Conservation (phyloP, 2,113 vertebrate genomes). For the Sorex fumeus region DNA sequence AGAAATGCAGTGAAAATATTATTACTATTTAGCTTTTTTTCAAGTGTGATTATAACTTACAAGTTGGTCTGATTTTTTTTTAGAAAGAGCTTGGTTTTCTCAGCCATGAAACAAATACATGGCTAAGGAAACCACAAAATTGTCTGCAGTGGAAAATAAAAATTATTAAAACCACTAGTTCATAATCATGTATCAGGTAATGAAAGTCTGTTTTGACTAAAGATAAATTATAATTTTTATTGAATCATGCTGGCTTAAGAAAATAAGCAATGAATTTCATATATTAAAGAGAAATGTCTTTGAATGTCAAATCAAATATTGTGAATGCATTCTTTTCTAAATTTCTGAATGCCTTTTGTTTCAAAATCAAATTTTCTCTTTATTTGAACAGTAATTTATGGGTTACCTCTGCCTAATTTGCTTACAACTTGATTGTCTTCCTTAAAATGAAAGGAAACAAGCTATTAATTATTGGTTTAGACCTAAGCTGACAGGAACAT, state of each 20-base stretch:
- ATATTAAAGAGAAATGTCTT: not conserved
- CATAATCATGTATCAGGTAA: not conserved
- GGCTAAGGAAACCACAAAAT: not conserved
- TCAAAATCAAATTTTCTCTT: conserved; percentile 68
- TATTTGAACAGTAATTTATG: conserved; percentile 79
- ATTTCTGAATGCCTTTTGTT: conserved; percentile 64
- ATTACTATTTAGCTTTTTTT: conserved; percentile 6
- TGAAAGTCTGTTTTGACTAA: conserved; percentile 23
- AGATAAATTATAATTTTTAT: conserved; percentile 38
- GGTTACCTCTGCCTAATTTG: conserved; percentile 85
- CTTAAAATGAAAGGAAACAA: conserved; percentile 86
- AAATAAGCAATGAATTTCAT: conserved; percentile 5
- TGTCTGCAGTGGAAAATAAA: conserved; percentile 29
- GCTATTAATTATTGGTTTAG: conserved; percentile 86
- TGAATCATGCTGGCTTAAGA: not conserved
- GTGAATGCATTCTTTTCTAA: conserved; percentile 54
- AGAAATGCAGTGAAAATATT: not conserved
- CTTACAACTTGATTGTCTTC: conserved; percentile 85
- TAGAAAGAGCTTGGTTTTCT: not conserved
- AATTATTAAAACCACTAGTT: not conserved
- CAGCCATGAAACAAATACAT: not conserved
- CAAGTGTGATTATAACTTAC: not conserved
- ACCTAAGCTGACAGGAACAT: conserved; percentile 87
- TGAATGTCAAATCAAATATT: conserved; percentile 63
- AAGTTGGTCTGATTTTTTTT: not conserved